Conservation (phyloP, 2,888 invertebrate species). For the Spisula subtruncata region DNA sequence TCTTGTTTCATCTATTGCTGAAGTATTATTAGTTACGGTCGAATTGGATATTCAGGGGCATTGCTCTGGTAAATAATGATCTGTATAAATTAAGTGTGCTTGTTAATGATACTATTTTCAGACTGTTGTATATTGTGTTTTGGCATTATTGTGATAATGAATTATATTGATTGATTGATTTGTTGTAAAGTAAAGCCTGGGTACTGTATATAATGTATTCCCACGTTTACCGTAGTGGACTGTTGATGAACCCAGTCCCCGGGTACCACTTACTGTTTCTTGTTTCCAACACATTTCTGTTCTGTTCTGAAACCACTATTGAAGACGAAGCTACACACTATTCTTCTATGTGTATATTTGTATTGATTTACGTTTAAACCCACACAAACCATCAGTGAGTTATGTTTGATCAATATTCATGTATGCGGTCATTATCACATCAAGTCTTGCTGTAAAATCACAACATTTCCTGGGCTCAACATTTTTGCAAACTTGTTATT, state of each 20-base stretch:
- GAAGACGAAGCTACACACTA: too few relatives aligned
- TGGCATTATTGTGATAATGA: conserved; percentile 25
- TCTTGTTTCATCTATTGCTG: too few relatives aligned
- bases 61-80: not conserved
- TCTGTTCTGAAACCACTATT: not conserved
- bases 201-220: not conserved
- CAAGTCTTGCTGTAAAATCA: too few relatives aligned
- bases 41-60: not conserved
- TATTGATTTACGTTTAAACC: too few relatives aligned
- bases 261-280: not conserved
- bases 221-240: not conserved
- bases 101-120: conserved; percentile 3
- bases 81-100: not conserved
- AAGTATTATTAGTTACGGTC: too few relatives aligned
- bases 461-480: too few relatives aligned
- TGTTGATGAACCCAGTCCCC: not conserved
- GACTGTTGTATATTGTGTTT: conserved; percentile 21
- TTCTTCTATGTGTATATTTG: too few relatives aligned
- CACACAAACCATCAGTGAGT: too few relatives aligned
- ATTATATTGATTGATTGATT: not conserved
- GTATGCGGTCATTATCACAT: too few relatives aligned
- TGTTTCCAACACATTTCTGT: conserved; percentile 2
- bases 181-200: not conserved
- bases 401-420: too few relatives aligned
- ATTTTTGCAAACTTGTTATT: too few relatives aligned